Evolutionary conservation across 1,140 invertebrate genomes (phyloP).

Genomic region (Condylostylus longicornis): DNA sequence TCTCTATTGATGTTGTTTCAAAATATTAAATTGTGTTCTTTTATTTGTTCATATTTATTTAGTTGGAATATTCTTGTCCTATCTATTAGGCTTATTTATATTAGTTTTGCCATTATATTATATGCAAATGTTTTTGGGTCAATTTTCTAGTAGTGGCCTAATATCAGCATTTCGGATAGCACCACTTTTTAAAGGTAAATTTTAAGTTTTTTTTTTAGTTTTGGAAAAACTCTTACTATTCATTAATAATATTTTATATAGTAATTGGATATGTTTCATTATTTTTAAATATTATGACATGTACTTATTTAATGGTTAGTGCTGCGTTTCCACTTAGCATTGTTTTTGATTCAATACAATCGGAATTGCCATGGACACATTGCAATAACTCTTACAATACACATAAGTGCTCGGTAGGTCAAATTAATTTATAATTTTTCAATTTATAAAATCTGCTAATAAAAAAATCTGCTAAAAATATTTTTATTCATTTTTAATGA

Average conservation of each 20-base stretch:
- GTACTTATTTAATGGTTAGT: neutral
- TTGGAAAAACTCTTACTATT: no score
- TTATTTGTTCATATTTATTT: conserved; percentile 1
- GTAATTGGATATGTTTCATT: neutral
- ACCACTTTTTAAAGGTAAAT: conserved; percentile 1
- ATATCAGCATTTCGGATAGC: conserved; percentile 1
- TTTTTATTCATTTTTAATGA: no score
- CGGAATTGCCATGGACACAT: neutral
- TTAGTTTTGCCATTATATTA: neutral
- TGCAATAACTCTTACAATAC: neutral
- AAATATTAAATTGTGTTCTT: no score
- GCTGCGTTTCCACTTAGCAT: neutral
- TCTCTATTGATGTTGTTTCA: no score
- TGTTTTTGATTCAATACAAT: neutral
- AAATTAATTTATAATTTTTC: no score
- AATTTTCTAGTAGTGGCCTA: conserved; percentile 1
- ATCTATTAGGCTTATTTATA: neutral
- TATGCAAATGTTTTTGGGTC: neutral
- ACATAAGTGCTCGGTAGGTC: no score
- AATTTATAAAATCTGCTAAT: no score
- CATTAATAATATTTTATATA: neutral
- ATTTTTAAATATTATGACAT: neutral
- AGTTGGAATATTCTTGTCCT: conserved; percentile 1
- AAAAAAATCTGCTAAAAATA: no score
- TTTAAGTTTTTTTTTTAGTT: no score